Evolutionary conservation across 2,888 invertebrate genomes (phyloP).

Genomic region (Onchidella celtica): DNA sequence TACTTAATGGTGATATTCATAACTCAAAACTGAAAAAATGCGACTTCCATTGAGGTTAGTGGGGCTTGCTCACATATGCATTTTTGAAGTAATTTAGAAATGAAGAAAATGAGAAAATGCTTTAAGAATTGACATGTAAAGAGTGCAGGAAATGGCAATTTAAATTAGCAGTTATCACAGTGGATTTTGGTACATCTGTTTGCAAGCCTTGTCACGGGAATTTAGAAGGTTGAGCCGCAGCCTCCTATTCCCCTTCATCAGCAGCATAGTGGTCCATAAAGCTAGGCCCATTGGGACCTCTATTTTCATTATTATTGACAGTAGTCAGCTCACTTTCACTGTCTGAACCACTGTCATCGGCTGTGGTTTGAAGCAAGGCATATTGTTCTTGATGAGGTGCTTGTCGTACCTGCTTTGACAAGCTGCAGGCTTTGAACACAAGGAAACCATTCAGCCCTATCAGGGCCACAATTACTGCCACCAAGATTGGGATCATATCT

Average conservation of each 20-base stretch:
- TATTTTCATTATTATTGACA: not conserved
- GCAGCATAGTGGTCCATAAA: not conserved
- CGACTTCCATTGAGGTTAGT: too few species aligned
- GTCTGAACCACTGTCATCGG: slow-evolving; percentile 28
- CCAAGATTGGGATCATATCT: slow-evolving; percentile 24
- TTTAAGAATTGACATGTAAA: too few species aligned
- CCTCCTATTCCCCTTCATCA: not conserved
- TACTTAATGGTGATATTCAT: too few species aligned
- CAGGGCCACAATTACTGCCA: slow-evolving; percentile 22
- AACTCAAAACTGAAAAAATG: too few species aligned
- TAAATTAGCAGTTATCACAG: too few species aligned
- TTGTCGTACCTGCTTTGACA: not conserved
- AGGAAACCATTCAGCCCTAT: slow-evolving; percentile 35
- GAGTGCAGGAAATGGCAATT: too few species aligned
- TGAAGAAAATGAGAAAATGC: too few species aligned
- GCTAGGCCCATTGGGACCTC: not conserved
- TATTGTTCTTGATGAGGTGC: slow-evolving; percentile 4
- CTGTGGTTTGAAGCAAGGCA: slow-evolving; percentile 1
- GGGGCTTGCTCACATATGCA: too few species aligned
- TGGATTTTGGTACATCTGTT: too few species aligned
- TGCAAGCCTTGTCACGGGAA: too few species aligned
- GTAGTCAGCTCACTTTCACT: slow-evolving; percentile 21
- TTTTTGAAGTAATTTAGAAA: too few species aligned
- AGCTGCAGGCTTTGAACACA: slow-evolving; percentile 6
- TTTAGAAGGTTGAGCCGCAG: too few species aligned